phyloP scores from a whole-genome alignment of 2,113 vertebrate genomes.

The Ammodytes marinus region DNA sequence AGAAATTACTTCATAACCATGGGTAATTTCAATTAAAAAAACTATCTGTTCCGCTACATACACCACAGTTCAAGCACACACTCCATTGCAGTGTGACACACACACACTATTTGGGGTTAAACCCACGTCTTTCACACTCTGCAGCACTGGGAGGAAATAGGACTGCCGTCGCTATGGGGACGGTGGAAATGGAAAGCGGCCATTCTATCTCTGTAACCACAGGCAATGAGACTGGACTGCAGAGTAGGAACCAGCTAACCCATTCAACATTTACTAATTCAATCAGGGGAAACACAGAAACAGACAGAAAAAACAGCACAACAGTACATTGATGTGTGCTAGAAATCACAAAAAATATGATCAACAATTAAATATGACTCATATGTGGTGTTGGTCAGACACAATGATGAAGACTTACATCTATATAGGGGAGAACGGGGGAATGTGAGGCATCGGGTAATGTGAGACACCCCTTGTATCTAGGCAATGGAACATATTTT shows the following conservation, averaged over 20 bases:
- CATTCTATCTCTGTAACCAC: conserved; percentile 49
- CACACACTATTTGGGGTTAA: conserved; percentile 36
- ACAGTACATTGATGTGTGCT: neutral
- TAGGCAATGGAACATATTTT: too few species aligned
- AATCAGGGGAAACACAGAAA: conserved; percentile 13
- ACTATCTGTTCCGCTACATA: conserved; percentile 2
- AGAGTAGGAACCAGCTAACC: conserved; percentile 54
- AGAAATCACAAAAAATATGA: neutral
- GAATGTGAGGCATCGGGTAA: too few species aligned
- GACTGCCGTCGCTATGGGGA: conserved; percentile 65
- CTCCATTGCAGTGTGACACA: conserved; percentile 44
- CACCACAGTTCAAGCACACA: conserved; percentile 15
- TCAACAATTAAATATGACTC: too few species aligned
- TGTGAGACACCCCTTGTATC: too few species aligned
- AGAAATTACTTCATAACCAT: neutral
- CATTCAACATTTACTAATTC: conserved; percentile 48
- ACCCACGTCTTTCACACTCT: conserved; percentile 34
- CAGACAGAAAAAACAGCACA: neutral
- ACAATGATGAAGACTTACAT: too few species aligned
- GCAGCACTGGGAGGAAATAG: conserved; percentile 38
- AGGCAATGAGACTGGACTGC: conserved; percentile 62
- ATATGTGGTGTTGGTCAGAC: too few species aligned
- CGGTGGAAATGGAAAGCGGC: conserved; percentile 46
- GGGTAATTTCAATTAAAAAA: neutral
- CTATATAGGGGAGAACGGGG: too few species aligned